Evolutionary conservation across 2,797 vertebrate species (phyloP), one percentile per base, ranked within the genome.

Genomic region (Nannoperca australis): DNA sequence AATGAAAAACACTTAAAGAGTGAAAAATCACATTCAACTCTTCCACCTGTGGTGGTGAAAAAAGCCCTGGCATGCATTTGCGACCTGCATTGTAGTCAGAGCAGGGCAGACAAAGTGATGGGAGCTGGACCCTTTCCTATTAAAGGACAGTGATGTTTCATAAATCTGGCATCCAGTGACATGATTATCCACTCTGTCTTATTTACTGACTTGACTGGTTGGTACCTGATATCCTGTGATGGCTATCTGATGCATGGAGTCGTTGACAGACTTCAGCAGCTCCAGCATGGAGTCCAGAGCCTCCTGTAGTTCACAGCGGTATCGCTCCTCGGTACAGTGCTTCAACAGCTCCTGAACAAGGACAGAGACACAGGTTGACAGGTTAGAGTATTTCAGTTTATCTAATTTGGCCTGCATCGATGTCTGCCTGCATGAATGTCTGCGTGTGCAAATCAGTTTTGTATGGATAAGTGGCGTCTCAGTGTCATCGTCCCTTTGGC

Each of bases 231-330:
- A 99, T 83, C 98, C 98, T 49, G 96, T 98, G 88, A 99, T 99
- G 90, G 98, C 95, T 81, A 96, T 97, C 94, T 99, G 97, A 94
- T 99, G 98, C 98, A 99, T 99, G 59, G 98, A 99, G 91, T 99
- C 98, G 11, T 99, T 99, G 84, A 99, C 97, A 11, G 97, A 97
- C 91, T 99, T 99, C 22, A 99, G 95, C 84, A 99, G 95, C 90
- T 97, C 96, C 93, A 99, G 64, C 97, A 99, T 98, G 62, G 97
- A 94, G 50, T 96, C 95, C 70, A 99, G 94, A 5, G 98, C 98
- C 90, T 97, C 97, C 84, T 97, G 96, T 70, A 99, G 96, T 58
- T 97, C 96, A 67, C 93, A 90, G 70, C 92, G 89, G 64, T 96
- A 96, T 70, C 92, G 95, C 27, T 94, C 93, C 89, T 96, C 96